A percentile compares a stretch with the other conserved stretches of the same genome.
These are phyloP conservation scores for Hippopotamus amphibius DNA, from an alignment of 2,113 vertebrate species.

Conservation along the genomic window DNA sequence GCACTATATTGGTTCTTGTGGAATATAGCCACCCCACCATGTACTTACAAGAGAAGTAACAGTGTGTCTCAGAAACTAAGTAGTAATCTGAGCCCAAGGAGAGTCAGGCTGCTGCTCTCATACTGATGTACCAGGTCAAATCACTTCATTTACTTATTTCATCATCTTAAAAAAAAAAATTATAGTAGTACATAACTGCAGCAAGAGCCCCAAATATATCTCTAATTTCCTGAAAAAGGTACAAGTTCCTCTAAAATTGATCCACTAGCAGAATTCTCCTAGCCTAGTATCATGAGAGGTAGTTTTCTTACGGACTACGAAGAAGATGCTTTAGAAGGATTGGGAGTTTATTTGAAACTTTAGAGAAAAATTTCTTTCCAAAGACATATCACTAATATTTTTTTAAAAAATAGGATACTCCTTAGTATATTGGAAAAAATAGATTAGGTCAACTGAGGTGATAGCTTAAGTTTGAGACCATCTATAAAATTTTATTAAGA, in stretches of 20 bases:
- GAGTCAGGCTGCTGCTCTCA: neutral
- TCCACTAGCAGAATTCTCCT: neutral
- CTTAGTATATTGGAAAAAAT: neutral
- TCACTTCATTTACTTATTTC: neutral
- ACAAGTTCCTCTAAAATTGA: constrained; percentile 1
- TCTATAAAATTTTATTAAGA: neutral
- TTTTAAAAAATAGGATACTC: neutral
- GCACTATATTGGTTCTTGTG: too few relatives aligned
- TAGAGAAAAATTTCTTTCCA: neutral
- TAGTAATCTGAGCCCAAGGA: neutral
- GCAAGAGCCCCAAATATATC: neutral
- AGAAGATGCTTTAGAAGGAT: neutral
- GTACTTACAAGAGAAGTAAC: neutral
- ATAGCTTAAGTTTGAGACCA: neutral
- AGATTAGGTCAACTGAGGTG: neutral
- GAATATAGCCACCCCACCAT: rapidly evolving
- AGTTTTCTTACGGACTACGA: neutral
- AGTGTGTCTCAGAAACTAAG: neutral
- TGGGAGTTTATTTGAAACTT: neutral
- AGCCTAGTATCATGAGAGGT: neutral
- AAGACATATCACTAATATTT: neutral
- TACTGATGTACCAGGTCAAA: neutral
- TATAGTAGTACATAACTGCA: neutral
- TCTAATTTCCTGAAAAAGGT: neutral
- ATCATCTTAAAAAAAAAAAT: neutral